Evolutionary conservation across 1,140 invertebrate species (phyloP), one percentile per base, ranked within the genome.

Genomic region (Dinothrombium tinctorium): DNA sequence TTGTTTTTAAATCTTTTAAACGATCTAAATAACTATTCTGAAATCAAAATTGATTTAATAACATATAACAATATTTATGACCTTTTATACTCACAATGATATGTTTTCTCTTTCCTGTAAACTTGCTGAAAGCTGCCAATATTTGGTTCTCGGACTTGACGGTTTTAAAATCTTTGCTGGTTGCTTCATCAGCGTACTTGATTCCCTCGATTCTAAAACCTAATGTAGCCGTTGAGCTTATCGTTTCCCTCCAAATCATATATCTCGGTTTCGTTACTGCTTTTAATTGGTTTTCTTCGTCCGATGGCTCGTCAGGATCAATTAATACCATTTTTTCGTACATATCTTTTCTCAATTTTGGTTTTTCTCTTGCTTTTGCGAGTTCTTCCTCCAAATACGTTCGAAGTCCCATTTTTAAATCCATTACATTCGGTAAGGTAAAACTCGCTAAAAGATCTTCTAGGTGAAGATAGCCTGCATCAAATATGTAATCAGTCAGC

Each of bases 271-370:
- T 94, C 1, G 83, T 92, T 1, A 95, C 80, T 20, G 79, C 87
- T 60, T 81, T 76, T 43, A 79, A 60, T 40, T 70, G 62, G 47
- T 82, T 73, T 59, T 94, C 87, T 55, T 94, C 84, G 40, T 75
- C 72, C 11, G 74, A 86, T 7, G 87, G 87, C 4, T 86, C 87
- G 45, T 65, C 64, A 17, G 76, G 70, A 55, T 94, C 87, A 39
- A 94, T 80, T 56, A 89, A 80, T 42, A 89, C 74, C 87, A 96
- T 95, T 63, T 96, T 94, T 49, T 94, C 79, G 58, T 90, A 96
- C 77, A 96, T 89, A 59, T 96, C 89, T 62, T 79, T 81, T 62
- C 79, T 68, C 46, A 90, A 61, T 59, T 87, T 89, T 9, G 83
- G 84, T 56, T 86, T 87, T 57, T 87, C 79, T 59, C 84, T 81